Conservation (phyloP, 2,113 vertebrate genomes). For the Pseudonaja textilis region DNA sequence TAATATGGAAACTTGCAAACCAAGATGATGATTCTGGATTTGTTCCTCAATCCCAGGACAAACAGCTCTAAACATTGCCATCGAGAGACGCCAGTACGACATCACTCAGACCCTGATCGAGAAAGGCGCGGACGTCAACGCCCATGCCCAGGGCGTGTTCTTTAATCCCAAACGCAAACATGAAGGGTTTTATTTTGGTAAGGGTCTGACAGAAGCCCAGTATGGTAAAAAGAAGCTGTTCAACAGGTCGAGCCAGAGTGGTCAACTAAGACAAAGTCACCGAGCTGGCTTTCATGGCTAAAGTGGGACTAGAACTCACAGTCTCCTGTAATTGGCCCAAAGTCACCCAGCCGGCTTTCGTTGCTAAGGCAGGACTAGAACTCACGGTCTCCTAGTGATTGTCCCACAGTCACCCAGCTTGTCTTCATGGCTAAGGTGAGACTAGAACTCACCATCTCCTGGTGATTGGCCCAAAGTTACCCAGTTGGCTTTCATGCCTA, state of each 20-base stretch:
- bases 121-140: constrained; percentile 77
- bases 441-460: too few species aligned
- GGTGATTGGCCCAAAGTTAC: too few species aligned
- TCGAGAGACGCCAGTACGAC: constrained; percentile 76
- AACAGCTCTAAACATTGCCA: constrained; percentile 77
- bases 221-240: background rate
- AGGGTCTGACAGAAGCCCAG: constrained; percentile 22
- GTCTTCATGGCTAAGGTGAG: fast-evolving
- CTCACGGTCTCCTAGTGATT: too few species aligned
- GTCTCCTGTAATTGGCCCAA: too few species aligned
- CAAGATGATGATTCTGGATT: background rate
- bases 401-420: too few species aligned
- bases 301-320: too few species aligned
- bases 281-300: too few species aligned
- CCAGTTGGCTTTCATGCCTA: too few species aligned
- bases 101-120: constrained; percentile 71
- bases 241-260: background rate
- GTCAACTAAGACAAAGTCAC: background rate
- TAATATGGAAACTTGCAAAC: too few species aligned
- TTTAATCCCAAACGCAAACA: constrained; percentile 79
- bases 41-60: constrained; percentile 62
- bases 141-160: constrained; percentile 74
- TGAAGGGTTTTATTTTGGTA: constrained; percentile 82
- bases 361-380: too few species aligned
- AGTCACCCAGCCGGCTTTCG: too few species aligned